phyloP scores from a whole-genome alignment of 2,113 vertebrate genomes.

The Centrocercus urophasianus region DNA sequence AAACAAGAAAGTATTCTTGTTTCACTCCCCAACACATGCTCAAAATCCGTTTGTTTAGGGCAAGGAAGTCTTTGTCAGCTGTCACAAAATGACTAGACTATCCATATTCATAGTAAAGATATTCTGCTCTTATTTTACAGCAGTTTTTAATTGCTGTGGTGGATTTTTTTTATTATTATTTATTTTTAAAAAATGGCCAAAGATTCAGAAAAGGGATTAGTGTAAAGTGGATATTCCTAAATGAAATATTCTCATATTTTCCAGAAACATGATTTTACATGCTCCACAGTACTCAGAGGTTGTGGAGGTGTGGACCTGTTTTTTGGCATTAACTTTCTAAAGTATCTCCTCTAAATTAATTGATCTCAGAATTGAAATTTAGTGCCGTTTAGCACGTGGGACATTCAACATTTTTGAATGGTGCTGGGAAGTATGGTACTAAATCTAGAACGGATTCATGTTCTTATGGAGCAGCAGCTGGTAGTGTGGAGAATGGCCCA shows the following conservation, averaged over 20 bases:
- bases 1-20: conserved; percentile 12
- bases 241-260: neutral
- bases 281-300: accelerated
- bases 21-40: no score
- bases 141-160: neutral
- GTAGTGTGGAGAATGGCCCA: neutral
- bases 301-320: neutral
- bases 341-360: neutral
- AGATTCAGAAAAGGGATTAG: no score
- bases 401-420: neutral
- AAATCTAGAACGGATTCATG: neutral
- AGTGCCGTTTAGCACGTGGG: neutral
- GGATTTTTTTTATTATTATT: neutral
- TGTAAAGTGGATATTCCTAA: no score
- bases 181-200: no score
- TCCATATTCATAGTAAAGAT: neutral
- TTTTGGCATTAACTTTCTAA: neutral
- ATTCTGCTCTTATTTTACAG: neutral
- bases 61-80: neutral
- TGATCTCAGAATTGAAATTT: neutral
- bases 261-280: neutral
- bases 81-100: neutral
- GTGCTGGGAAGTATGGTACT: neutral
- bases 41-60: neutral
- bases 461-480: neutral